Conservation (phyloP, 2,113 vertebrate genomes). For the Corvus moneduloides region DNA sequence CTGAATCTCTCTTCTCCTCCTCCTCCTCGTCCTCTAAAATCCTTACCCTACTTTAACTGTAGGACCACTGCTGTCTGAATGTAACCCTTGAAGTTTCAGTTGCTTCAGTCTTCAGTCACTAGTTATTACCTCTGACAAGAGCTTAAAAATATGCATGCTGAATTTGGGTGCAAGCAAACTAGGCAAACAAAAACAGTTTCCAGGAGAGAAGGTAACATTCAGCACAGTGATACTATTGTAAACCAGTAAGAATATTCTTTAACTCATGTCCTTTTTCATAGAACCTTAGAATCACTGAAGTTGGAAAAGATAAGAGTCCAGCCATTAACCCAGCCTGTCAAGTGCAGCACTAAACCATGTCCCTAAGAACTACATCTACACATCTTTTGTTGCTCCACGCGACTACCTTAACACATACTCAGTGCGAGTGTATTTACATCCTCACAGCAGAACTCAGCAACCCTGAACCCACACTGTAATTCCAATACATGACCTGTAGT, state of each 20-base stretch:
- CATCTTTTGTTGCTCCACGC: background rate
- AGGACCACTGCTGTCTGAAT: background rate
- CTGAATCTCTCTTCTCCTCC: background rate
- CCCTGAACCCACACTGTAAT: background rate
- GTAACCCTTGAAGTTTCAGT: background rate
- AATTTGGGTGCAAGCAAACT: background rate
- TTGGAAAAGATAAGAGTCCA: fast-evolving
- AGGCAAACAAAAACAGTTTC: background rate
- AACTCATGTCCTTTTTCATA: background rate
- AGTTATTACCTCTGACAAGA: background rate
- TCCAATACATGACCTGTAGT: background rate
- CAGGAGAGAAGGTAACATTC: background rate
- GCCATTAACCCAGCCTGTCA: background rate
- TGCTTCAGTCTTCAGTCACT: background rate
- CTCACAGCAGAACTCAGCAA: background rate
- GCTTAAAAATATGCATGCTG: background rate
- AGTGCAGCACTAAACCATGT: background rate
- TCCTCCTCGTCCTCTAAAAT: background rate
- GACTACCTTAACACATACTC: background rate
- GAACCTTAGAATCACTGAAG: background rate
- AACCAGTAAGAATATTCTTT: background rate
- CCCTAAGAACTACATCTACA: background rate
- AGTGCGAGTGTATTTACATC: fast-evolving
- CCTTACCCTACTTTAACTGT: background rate
- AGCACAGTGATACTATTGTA: background rate